Evolutionary conservation across 2,797 vertebrate species (phyloP).

Genomic region (Leucoraja ocellata): DNA sequence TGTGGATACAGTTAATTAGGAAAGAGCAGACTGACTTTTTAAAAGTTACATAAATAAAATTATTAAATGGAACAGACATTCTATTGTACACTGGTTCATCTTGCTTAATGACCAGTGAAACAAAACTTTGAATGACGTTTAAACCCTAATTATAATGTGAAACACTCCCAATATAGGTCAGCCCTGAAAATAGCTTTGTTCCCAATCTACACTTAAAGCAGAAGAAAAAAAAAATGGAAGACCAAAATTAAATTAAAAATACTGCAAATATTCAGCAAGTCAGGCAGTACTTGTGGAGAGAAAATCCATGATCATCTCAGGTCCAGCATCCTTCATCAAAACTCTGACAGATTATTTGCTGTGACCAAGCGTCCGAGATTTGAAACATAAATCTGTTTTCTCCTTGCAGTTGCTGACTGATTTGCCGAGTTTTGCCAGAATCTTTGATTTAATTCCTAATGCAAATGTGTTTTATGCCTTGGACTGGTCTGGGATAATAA

Average conservation of each 20-base stretch:
- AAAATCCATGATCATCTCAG: too few relatives aligned
- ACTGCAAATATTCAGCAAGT: too few relatives aligned
- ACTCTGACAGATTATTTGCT: too few relatives aligned
- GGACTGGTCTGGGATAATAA: not conserved
- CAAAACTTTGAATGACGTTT: not conserved
- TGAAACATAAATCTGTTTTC: too few relatives aligned
- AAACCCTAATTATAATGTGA: not conserved
- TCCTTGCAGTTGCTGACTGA: too few relatives aligned
- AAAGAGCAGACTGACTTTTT: slow-evolving; percentile 2
- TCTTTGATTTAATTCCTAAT: not conserved
- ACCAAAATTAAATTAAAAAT: too few relatives aligned
- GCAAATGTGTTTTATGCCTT: not conserved
- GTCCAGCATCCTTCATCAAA: too few relatives aligned
- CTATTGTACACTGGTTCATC: not conserved
- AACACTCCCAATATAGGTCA: not conserved
- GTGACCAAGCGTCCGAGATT: too few relatives aligned
- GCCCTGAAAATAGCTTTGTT: not conserved
- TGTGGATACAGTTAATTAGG: slow-evolving; percentile 20
- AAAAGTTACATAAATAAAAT: slow-evolving; percentile 1
- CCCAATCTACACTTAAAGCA: not conserved
- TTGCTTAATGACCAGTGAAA: slow-evolving; percentile 4
- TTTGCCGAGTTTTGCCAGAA: too few relatives aligned
- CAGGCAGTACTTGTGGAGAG: too few relatives aligned
- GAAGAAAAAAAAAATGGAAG: too few relatives aligned
- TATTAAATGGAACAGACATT: not conserved